These are phyloP conservation scores for Teleogryllus occipitalis DNA, from an alignment of 1,140 invertebrate genomes.

Conservation along the genomic window DNA sequence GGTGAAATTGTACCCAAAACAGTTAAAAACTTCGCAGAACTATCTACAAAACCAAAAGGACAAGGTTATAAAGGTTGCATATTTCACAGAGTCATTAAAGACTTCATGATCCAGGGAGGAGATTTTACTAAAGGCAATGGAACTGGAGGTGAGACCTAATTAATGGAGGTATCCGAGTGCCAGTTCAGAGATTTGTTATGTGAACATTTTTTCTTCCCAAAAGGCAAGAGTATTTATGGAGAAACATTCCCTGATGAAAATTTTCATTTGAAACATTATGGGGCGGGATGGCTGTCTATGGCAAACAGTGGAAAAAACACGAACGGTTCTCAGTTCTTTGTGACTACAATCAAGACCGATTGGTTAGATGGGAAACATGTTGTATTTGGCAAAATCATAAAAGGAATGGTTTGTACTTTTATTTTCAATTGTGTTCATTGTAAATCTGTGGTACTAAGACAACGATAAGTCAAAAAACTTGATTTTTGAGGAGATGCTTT, in stretches of 20 bases:
- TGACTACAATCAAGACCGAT: slow-evolving; percentile 79
- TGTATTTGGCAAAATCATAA: slow-evolving; percentile 90
- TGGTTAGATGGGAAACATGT: slow-evolving; percentile 96
- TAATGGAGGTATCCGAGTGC: no score
- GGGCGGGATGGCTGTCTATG: slow-evolving; percentile 93
- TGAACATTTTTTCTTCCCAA: slow-evolving; percentile 22
- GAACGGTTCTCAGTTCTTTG: slow-evolving; percentile 98
- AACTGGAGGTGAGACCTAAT: slow-evolving; percentile 73
- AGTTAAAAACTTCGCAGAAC: slow-evolving; percentile 96
- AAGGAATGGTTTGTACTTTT: slow-evolving; percentile 65
- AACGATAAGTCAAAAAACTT: background rate
- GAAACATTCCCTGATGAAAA: slow-evolving; percentile 92
- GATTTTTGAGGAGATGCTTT: background rate
- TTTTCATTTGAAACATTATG: slow-evolving; percentile 95
- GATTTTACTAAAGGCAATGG: slow-evolving; percentile 88
- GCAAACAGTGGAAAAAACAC: slow-evolving; percentile 94
- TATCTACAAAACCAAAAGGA: slow-evolving; percentile 97
- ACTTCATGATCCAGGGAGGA: slow-evolving; percentile 85
- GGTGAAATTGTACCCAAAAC: slow-evolving; percentile 95
- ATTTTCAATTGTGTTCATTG: slow-evolving; percentile 25
- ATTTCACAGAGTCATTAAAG: slow-evolving; percentile 87
- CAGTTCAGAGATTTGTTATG: no score
- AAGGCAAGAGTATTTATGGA: slow-evolving; percentile 86
- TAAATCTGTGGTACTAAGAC: background rate
- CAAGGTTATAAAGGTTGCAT: slow-evolving; percentile 80